A percentile compares a stretch with the other conserved stretches of the same genome.
Conservation (phyloP, 2,888 invertebrate species). For the Seira musarum region DNA sequence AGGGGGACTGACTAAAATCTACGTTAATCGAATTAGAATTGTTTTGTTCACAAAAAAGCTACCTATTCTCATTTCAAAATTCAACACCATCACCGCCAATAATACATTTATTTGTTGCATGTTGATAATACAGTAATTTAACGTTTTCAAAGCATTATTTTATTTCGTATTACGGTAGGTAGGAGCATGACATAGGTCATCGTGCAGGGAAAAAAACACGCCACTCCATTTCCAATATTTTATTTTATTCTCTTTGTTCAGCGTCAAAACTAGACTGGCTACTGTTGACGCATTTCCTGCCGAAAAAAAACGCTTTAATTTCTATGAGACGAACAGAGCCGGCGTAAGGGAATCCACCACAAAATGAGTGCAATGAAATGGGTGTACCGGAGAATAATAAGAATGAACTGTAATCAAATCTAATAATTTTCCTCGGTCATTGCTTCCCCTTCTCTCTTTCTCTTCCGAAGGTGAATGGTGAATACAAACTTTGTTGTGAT, state of each 20-base stretch:
- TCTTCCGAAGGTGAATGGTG: neutral
- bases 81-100: constrained; percentile 2
- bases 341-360: neutral
- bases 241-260: neutral
- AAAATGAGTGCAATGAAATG: neutral
- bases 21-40: constrained; percentile 10
- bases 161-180: constrained; percentile 22
- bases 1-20: neutral
- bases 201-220: constrained; percentile 17
- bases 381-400: neutral
- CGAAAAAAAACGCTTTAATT: constrained; percentile 53
- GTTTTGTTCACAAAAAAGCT: neutral
- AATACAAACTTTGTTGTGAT: neutral
- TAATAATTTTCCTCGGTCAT: constrained; percentile 34
- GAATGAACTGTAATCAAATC: constrained; percentile 12
- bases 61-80: neutral
- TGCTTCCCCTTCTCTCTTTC: constrained; percentile 22
- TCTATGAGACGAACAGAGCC: neutral
- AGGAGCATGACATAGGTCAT: constrained; percentile 29
- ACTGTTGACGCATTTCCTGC: constrained; percentile 55
- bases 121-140: constrained; percentile 36
- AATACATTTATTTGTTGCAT: constrained; percentile 42
- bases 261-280: constrained; percentile 4
- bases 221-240: constrained; percentile 26
- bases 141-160: constrained; percentile 22